Evolutionary conservation across 2,113 vertebrate genomes (phyloP), one percentile per base, ranked within the genome.

Genomic region (Poicephalus meyeri): DNA sequence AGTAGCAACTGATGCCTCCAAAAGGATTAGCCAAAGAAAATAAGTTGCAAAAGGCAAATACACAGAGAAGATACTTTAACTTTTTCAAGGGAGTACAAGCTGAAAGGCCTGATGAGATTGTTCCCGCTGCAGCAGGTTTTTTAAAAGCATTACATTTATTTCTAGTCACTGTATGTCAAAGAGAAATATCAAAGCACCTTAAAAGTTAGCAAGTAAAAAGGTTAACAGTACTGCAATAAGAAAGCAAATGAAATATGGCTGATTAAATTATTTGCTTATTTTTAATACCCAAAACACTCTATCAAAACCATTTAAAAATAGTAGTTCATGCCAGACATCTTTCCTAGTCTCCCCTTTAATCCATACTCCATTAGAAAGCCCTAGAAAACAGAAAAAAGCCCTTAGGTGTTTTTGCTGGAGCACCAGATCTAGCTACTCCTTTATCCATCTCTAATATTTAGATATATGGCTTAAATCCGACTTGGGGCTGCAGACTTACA

Each of bases 21-120:
- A 83, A 89, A 78, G 46, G 26, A 93, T 68, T 61, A 94, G 96
- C 88, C 92, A 92, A 96, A 88, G 88, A 93, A 95, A 93, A 29
- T 47, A 93, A 93, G 47, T 91, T 88, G 88, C 92, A 90, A 84
- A 88, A 92, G 76, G 56, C 73, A 88, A 95, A 94, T 37, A 68
- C 29, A 74, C 68, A 71, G 24, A 68, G 26, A 91, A 73, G 42
- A 72, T 63, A 69, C 21, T 84, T 47, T 24, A 88, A 63, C 72
- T 89, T 96, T 91, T 96, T 88, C 41, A 83, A 79, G 50, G 93
- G 74, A 91, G 85, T 49, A 87, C 41, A 92, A 92, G 19, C 69
- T 80, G 81, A 78, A 94, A 92, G 37, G 35, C 52, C 79, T 47
- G 41, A 83, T 89, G 60, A 93, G 85, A 55, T 78, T 5, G 7